Evolutionary conservation across 1,140 invertebrate species (phyloP).

Genomic region (Brachionus angularis): DNA sequence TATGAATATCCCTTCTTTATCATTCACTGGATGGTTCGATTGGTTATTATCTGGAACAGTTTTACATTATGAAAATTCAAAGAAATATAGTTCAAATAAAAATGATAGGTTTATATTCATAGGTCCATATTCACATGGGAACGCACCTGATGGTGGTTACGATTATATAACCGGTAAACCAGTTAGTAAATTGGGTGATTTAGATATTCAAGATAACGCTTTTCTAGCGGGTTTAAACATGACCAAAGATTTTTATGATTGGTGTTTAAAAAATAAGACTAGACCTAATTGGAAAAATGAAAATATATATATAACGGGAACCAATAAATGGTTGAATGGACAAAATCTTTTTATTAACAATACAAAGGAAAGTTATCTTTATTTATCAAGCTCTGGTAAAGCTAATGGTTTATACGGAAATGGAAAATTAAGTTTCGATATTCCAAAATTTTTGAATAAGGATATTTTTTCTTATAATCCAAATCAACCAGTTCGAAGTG

Average conservation of each 20-base stretch:
- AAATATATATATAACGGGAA: not conserved
- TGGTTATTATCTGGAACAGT: conserved; percentile 1
- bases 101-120: conserved; percentile 31
- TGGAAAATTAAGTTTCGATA: not conserved
- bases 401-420: not conserved
- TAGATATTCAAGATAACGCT: not conserved
- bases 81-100: not conserved
- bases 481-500: conserved; percentile 2
- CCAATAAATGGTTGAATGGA: not conserved
- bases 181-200: not conserved
- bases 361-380: not conserved
- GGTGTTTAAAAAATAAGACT: conserved; percentile 25
- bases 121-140: conserved; percentile 11
- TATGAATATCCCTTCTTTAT: conserved; percentile 10
- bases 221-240: conserved; percentile 28
- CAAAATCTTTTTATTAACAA: not conserved
- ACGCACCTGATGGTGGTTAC: conserved; percentile 26
- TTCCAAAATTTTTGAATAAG: not conserved
- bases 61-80: not conserved
- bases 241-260: conserved; percentile 35
- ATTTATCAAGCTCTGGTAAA: not conserved
- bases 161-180: not conserved
- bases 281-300: not conserved
- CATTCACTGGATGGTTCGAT: conserved; percentile 40
- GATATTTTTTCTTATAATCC: conserved; percentile 33